Evolutionary conservation across 2,888 invertebrate species (phyloP).

Genomic region (Xestia ashworthii): DNA sequence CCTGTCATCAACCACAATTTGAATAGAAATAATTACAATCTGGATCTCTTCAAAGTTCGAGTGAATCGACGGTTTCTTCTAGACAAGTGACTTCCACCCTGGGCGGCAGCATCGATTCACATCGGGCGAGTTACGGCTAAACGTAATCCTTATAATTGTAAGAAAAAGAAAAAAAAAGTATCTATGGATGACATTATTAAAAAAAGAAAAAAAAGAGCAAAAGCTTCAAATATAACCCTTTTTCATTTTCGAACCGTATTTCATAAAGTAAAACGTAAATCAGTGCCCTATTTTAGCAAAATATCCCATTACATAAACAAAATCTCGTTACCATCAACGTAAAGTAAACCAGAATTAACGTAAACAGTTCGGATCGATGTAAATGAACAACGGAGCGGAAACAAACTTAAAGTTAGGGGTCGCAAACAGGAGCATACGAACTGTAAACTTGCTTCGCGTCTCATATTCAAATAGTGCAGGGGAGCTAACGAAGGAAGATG

Average conservation of each 20-base stretch:
- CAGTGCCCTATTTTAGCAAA: slow-evolving; percentile 8
- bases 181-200: background rate
- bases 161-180: background rate
- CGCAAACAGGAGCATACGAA: slow-evolving; percentile 81
- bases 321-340: slow-evolving; percentile 40
- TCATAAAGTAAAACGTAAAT: background rate
- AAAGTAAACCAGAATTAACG: slow-evolving; percentile 69
- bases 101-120: too few relatives aligned
- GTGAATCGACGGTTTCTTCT: too few relatives aligned
- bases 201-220: background rate
- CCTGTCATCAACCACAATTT: background rate
- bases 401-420: slow-evolving; percentile 87
- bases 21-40: background rate
- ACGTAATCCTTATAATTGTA: too few relatives aligned
- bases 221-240: background rate
- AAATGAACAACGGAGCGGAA: slow-evolving; percentile 77
- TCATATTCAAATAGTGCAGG: slow-evolving; percentile 90
- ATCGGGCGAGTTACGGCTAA: too few relatives aligned
- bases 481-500: slow-evolving; percentile 83
- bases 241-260: background rate
- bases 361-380: slow-evolving; percentile 78
- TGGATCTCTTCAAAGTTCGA: too few relatives aligned
- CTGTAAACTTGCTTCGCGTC: slow-evolving; percentile 83
- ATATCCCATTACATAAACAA: slow-evolving; percentile 42
- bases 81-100: too few relatives aligned